Percentiles rank a stretch among this genome's conserved stretches.
Evolutionary conservation across 2,113 vertebrate genomes (phyloP).

Genomic region (Ictalurus furcatus): DNA sequence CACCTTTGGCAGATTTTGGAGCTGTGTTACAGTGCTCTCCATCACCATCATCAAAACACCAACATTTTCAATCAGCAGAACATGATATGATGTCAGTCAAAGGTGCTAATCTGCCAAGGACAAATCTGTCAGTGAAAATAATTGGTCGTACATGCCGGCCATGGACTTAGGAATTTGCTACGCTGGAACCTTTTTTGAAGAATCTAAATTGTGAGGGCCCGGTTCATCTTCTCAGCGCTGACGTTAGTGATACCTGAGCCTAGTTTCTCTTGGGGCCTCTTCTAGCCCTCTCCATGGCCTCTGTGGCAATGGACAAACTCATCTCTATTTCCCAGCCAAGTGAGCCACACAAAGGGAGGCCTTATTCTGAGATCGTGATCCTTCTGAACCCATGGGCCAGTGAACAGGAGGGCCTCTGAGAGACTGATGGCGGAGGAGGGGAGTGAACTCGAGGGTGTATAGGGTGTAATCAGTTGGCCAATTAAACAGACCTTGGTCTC

Average conservation of each 20-base stretch:
- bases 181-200: neutral
- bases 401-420: conserved; percentile 57
- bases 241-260: conserved; percentile 54
- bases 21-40: neutral
- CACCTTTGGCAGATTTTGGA: neutral
- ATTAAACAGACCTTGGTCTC: conserved; percentile 64
- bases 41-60: neutral
- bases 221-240: conserved; percentile 44
- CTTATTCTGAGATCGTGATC: conserved; percentile 60
- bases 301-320: conserved; percentile 67
- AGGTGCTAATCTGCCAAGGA: neutral
- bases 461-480: conserved; percentile 62
- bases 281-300: conserved; percentile 48
- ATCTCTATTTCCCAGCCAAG: conserved; percentile 69
- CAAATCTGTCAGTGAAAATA: conserved; percentile 7
- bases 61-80: neutral
- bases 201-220: conserved; percentile 25
- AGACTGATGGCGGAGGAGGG: conserved; percentile 46
- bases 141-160: conserved; percentile 5
- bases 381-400: conserved; percentile 49
- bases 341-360: conserved; percentile 64
- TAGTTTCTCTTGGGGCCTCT: conserved; percentile 43
- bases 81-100: neutral
- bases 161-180: conserved; percentile 17
- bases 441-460: conserved; percentile 38